Evolutionary conservation across 2,888 invertebrate species (phyloP), one percentile per base, ranked within the genome.

Genomic region (Melieria crassipennis): DNA sequence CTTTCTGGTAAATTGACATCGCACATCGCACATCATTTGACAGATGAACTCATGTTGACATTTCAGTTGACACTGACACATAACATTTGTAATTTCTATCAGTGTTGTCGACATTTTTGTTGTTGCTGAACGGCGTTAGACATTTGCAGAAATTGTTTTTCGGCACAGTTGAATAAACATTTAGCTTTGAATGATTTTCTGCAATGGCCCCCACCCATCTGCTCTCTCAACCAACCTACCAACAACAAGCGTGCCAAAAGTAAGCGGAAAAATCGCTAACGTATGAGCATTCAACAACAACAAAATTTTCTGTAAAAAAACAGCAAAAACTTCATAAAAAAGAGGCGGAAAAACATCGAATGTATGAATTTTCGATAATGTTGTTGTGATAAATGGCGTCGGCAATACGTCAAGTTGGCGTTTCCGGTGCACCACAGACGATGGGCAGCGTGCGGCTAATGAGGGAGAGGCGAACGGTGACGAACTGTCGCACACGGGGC

Each of bases 91-190:
- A 78, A 78, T 76, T 75, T 73, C 67, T 65, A 9, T 50, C 50
- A 50, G 11, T 50, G 50, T 10, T 43, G 11, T 58, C 30, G 43
- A 30, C 6, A 4, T 7, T 52, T 5, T 56, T 57, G 43, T 30
- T 30, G 30, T 7, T 7, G 57, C 13, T 46, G 62, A 16, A 7
- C 46, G 46, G 52, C 62, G 55, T 47, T 43, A 63, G 62, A 63
- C 62, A 55, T 55, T 83, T 84, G 79, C 78, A 78, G 76, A 83
- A 83, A 83, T 83, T 83, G 83, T 82, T 83, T 83, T 83, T 79
- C 83, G 82, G 78, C 81, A 82, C 84, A 84, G 80, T 84, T 83
- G 84, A 83, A 79, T 83, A 83, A 83, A 84, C 84, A 84, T 43
- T 62, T 69, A 45, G 60, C 55, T 46, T 55, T 4, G 30, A 30